Conservation (phyloP, 2,113 vertebrate genomes). For the Thamnophis sirtalis region DNA sequence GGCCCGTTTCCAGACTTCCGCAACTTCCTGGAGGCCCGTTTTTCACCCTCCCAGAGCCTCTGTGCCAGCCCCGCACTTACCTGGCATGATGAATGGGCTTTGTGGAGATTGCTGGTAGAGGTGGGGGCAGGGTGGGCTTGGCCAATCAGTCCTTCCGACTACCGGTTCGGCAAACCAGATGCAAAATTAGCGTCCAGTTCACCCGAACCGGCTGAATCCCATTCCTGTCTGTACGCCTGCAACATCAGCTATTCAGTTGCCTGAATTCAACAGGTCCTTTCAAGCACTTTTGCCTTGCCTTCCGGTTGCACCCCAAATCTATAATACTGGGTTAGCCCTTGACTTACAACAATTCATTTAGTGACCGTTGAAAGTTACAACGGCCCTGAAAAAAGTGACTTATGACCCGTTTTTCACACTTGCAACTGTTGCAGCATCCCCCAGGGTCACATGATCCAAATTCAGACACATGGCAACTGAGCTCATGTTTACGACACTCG, state of each 20-base stretch:
- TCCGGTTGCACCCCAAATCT: neutral
- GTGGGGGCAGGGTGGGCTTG: too few species aligned
- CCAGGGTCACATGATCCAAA: neutral
- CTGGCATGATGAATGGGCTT: too few species aligned
- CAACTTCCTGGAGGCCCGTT: too few species aligned
- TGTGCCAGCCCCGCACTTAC: too few species aligned
- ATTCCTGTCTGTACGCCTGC: too few species aligned
- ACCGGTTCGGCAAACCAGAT: too few species aligned
- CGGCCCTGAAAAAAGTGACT: neutral
- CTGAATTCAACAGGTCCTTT: neutral
- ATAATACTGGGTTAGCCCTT: neutral
- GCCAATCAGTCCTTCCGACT: too few species aligned
- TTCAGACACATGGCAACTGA: neutral
- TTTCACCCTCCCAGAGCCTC: too few species aligned
- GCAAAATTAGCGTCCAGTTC: too few species aligned
- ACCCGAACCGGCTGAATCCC: too few species aligned
- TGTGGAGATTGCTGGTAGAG: too few species aligned
- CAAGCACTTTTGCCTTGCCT: neutral
- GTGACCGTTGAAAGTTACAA: neutral
- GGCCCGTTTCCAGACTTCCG: too few species aligned
- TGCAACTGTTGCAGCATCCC: neutral
- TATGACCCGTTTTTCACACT: neutral
- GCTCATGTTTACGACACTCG: neutral
- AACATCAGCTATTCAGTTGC: neutral
- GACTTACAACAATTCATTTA: neutral